Base-by-base conservation (phyloP, 2,888 invertebrate species). In the Shargacucullia verbasci region DNA sequence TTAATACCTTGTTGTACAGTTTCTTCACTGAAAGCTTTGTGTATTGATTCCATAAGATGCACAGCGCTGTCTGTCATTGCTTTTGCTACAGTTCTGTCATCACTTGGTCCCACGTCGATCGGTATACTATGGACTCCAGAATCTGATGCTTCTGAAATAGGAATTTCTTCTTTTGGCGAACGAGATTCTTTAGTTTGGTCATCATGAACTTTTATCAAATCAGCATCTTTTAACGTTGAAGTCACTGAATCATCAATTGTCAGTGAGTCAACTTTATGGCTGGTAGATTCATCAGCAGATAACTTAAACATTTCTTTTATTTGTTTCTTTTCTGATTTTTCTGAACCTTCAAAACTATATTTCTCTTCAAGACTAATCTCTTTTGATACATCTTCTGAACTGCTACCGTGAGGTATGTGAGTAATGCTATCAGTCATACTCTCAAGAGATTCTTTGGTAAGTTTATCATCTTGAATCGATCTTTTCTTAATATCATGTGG, bases 311-410 rank as follows among this genome's bases (percentile, higher is more conserved):
- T 39, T 7, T 49, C 61, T 29, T 10, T 34, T 3, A n/a, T 14
- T 12, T 37, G 39, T 71, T 80, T 83, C 54, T 83, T 86, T 47
- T 83, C 82, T 5, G 80, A 74, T 74, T 93, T 94, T 81, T 92
- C 92, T 46, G 83, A 83, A 45, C 85, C 81, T 82, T 94, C 91
- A 78, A 79, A 90, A 72, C 91, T 89, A 53, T 91, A 86, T 78
- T 94, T 94, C 80, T 94, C 93, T 82, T 93, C 93, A 61, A 91
- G 82, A 56, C 90, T 94, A 1, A 84, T 76, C 82, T 93, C 92
- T 78, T 86, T 92, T 0, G 90, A 92, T 11, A 90, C 73, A 55
- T 92, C 93, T 81, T 94, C 92, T 3, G 91, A 91, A 70, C 92
- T 91, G 53, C 88, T 86, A n/a, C 78, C 82, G 43, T 85, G 83